These are phyloP conservation scores for Taurulus bubalis DNA, from an alignment of 2,113 vertebrate genomes.

Conservation along the genomic window DNA sequence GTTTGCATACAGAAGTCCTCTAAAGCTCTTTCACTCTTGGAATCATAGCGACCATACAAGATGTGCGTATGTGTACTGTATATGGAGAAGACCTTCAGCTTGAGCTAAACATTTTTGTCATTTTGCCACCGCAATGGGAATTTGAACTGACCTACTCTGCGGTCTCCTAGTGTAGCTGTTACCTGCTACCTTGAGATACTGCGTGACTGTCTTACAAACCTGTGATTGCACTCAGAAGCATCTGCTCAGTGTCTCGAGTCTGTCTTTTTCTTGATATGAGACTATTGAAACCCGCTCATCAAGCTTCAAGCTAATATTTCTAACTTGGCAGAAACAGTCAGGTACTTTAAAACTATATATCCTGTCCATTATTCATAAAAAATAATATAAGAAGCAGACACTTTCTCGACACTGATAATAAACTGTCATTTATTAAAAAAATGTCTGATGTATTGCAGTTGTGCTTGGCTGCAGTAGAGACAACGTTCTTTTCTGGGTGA, in stretches of 20 bases:
- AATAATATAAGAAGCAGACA: not conserved
- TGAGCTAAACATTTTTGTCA: conserved; percentile 44
- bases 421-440: not conserved
- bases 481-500: conserved; percentile 5
- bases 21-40: not conserved
- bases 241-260: not conserved
- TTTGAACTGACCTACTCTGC: conserved; percentile 3
- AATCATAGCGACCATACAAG: not conserved
- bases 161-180: conserved; percentile 32
- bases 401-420: not conserved
- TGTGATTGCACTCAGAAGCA: not conserved
- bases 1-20: not conserved
- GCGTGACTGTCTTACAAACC: conserved; percentile 11
- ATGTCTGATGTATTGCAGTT: not conserved
- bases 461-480: conserved; percentile 1
- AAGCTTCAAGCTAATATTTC: not conserved
- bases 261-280: not conserved
- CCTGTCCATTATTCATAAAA: not conserved
- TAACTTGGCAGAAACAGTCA: conserved; percentile 12
- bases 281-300: not conserved
- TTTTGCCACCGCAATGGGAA: conserved; percentile 45
- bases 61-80: not conserved
- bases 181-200: conserved; percentile 15
- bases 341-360: conserved; percentile 1
- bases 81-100: conserved; percentile 4